These are phyloP conservation scores for Oreochromis niloticus DNA, from an alignment of 2,113 vertebrate species.

Conservation along the genomic window DNA sequence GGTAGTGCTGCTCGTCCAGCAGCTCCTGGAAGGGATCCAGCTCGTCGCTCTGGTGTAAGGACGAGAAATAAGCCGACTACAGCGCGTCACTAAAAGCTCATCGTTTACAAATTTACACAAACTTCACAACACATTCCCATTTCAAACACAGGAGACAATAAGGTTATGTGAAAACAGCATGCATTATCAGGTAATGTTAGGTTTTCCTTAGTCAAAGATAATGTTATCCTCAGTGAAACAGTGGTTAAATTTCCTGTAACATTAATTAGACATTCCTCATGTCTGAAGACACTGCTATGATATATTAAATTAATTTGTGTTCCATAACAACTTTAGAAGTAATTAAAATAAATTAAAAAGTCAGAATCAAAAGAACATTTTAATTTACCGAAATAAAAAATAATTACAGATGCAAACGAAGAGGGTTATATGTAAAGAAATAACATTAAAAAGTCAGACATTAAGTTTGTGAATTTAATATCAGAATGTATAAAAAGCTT, in stretches of 20 bases:
- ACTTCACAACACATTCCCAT: background rate
- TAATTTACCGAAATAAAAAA: background rate
- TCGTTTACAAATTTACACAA: background rate
- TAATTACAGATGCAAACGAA: background rate
- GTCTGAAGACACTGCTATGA: background rate
- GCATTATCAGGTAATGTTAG: background rate
- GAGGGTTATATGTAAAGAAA: background rate
- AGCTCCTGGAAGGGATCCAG: slow-evolving; percentile 94
- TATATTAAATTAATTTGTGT: background rate
- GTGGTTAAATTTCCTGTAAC: background rate
- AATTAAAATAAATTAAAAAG: background rate
- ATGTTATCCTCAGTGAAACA: background rate
- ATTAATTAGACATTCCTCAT: background rate
- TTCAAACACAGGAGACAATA: background rate
- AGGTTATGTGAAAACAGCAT: background rate
- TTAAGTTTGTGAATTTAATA: background rate
- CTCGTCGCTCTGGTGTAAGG: slow-evolving; percentile 81
- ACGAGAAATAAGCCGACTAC: slow-evolving; percentile 39
- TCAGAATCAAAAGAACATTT: background rate
- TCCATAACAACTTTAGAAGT: background rate
- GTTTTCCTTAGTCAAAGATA: background rate
- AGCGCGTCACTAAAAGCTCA: background rate
- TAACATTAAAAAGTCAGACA: background rate
- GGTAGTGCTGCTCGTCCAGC: slow-evolving; percentile 89
- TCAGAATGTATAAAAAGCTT: background rate